Evolutionary conservation across 2,797 vertebrate species (phyloP).

Genomic region (Remorina albescens): DNA sequence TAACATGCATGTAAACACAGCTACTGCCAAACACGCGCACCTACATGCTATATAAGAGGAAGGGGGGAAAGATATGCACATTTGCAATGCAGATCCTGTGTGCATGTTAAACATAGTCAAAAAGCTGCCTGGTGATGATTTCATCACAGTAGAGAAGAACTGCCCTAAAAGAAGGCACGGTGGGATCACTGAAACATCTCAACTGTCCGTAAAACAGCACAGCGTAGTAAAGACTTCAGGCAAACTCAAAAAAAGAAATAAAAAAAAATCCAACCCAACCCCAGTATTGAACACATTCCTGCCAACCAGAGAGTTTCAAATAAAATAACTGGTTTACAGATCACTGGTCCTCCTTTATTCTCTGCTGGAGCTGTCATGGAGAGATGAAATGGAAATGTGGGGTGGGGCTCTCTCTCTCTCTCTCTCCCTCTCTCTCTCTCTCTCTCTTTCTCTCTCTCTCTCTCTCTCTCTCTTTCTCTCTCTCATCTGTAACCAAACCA

Average conservation of each 20-base stretch:
- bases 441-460: too few species aligned
- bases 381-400: constrained; percentile 33
- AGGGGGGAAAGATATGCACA: not conserved
- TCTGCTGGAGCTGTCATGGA: not conserved
- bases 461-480: too few species aligned
- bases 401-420: constrained; percentile 66
- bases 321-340: constrained; percentile 21
- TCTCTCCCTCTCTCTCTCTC: too few species aligned
- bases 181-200: not conserved
- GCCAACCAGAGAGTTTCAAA: constrained; percentile 13
- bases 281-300: too few species aligned
- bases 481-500: constrained; percentile 29
- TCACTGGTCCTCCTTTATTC: constrained; percentile 10
- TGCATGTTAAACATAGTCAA: not conserved
- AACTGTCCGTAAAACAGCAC: not conserved
- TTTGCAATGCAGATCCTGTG: not conserved
- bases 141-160: too few species aligned
- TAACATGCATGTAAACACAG: constrained; percentile 28
- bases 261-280: too few species aligned
- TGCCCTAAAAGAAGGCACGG: not conserved
- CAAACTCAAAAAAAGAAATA: not conserved
- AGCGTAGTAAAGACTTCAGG: constrained; percentile 4
- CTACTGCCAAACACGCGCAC: not conserved
- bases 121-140: too few species aligned
- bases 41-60: not conserved